Evolutionary conservation across 2,888 invertebrate genomes (phyloP).

Genomic region (Tetanocera ferruginea): DNA sequence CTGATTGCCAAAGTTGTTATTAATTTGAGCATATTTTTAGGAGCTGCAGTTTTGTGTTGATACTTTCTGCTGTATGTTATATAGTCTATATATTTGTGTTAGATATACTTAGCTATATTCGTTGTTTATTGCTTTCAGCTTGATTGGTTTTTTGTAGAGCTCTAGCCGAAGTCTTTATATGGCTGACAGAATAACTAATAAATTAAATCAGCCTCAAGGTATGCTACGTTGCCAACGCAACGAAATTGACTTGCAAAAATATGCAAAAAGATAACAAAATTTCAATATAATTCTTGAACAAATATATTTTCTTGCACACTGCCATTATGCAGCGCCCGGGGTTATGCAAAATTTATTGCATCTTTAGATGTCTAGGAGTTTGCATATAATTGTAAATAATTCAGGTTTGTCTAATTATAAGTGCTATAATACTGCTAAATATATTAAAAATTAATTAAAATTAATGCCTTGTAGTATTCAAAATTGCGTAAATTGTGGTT

Average conservation of each 20-base stretch:
- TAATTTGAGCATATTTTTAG: conserved; percentile 19
- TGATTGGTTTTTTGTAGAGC: too few species aligned
- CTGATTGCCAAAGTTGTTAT: not conserved
- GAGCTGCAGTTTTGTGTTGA: not conserved
- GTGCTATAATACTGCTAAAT: not conserved
- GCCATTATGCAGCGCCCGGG: too few species aligned
- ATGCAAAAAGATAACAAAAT: not conserved
- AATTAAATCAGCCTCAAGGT: too few species aligned
- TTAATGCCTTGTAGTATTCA: not conserved
- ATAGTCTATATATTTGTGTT: too few species aligned
- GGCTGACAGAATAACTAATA: too few species aligned
- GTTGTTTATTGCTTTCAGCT: too few species aligned
- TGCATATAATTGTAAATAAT: too few species aligned
- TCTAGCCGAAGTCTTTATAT: too few species aligned
- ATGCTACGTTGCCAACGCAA: too few species aligned
- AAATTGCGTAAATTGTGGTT: not conserved
- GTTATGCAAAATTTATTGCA: too few species aligned
- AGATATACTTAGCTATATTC: too few species aligned
- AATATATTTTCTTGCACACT: not conserved
- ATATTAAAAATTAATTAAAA: not conserved
- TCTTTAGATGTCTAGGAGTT: too few species aligned
- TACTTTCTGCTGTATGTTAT: not conserved
- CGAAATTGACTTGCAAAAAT: not conserved
- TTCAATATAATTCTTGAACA: not conserved
- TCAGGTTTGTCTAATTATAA: not conserved